A percentile compares a stretch with the other conserved stretches of the same genome.
Evolutionary conservation across 2,888 invertebrate genomes (phyloP).

Genomic region (Schrankia costaestrigalis): DNA sequence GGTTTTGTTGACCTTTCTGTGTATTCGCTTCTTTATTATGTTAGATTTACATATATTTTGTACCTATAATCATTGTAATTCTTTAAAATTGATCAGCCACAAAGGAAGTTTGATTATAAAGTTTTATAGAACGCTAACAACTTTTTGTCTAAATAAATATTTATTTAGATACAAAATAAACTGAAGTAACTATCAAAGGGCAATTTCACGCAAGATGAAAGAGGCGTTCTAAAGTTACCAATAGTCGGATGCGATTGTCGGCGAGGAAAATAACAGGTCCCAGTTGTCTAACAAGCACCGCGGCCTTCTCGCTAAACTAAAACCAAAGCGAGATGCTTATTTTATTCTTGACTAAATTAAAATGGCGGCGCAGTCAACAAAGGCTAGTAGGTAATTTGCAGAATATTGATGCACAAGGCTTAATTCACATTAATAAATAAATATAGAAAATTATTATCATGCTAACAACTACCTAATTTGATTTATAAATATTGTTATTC

Average conservation of each 20-base stretch:
- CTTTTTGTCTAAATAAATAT: conserved; percentile 31
- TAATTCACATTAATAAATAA: conserved; percentile 34
- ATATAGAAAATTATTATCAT: conserved; percentile 9
- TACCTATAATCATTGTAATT: too few species aligned
- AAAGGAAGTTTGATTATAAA: conserved; percentile 13
- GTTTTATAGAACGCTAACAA: conserved; percentile 16
- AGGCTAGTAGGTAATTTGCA: conserved; percentile 40
- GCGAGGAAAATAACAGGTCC: conserved; percentile 37
- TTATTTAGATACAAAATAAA: conserved; percentile 27
- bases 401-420: conserved; percentile 32
- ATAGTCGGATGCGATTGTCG: conserved; percentile 39
- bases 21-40: conserved; percentile 7
- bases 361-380: conserved; percentile 53
- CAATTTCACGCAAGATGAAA: conserved; percentile 57
- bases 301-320: conserved; percentile 34
- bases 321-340: conserved; percentile 35
- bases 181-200: conserved; percentile 41
- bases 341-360: conserved; percentile 51
- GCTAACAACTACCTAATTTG: neutral
- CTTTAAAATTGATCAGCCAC: conserved; percentile 5
- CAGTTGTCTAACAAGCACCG: conserved; percentile 32
- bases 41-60: too few species aligned
- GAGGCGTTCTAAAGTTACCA: conserved; percentile 51
- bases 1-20: conserved; percentile 1
- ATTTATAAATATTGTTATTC: neutral